Conservation (phyloP, 1,140 invertebrate species). For the Bombus ignitus region DNA sequence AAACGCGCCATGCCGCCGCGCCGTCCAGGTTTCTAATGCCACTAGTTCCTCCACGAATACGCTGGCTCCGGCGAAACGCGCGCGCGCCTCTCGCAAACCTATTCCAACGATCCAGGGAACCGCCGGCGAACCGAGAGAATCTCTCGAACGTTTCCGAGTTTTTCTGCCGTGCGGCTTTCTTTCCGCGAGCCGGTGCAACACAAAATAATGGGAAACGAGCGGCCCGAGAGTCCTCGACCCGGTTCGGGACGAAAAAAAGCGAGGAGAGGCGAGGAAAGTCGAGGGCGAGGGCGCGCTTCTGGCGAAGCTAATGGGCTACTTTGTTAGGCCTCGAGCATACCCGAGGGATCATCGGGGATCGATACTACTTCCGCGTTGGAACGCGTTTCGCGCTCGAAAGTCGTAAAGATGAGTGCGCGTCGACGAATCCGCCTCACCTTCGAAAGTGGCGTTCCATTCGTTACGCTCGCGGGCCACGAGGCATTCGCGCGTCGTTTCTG, state of each 20-base stretch:
- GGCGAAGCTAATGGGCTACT: constrained; percentile 69
- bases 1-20: constrained; percentile 54
- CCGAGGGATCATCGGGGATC: constrained; percentile 61
- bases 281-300: constrained; percentile 10
- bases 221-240: neutral
- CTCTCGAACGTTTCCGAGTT: neutral
- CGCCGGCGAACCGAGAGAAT: no score
- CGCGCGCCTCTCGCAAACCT: constrained; percentile 1
- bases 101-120: neutral
- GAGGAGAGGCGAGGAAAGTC: no score
- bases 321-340: constrained; percentile 62
- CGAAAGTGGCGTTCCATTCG: constrained; percentile 69
- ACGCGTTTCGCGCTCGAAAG: constrained; percentile 56
- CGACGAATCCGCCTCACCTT: constrained; percentile 59
- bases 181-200: constrained; percentile 9
- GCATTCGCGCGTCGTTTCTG: constrained; percentile 70
- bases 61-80: neutral
- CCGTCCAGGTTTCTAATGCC: constrained; percentile 65
- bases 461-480: constrained; percentile 74
- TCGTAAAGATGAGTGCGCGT: constrained; percentile 55
- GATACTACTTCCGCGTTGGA: constrained; percentile 71
- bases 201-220: constrained; percentile 21
- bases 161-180: constrained; percentile 18
- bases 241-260: constrained; percentile 46
- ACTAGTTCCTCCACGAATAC: neutral